Evolutionary conservation across 2,797 vertebrate species (phyloP), one percentile per base, ranked within the genome.

Genomic region (Protosalanx chinensis): DNA sequence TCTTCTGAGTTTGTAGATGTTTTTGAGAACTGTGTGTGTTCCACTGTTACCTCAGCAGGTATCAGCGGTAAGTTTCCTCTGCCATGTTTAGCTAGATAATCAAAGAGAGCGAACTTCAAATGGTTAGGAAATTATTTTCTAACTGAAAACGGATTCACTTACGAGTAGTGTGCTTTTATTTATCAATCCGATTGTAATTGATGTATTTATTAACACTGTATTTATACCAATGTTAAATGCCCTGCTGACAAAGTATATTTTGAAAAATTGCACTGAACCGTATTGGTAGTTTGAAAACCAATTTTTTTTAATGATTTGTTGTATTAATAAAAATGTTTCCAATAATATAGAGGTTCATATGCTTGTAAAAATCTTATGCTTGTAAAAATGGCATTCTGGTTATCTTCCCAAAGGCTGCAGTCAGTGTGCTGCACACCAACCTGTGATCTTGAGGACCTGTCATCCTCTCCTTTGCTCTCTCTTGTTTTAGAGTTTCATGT

Each of bases 281-380:
- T n/a, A 74, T 87, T 84, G 78, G 78, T 89, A 83, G 88, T 87
- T 91, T 91, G 77, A 86, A 85, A 69, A 29, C 20, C 73, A 79
- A 33, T 84, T 92, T 92, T 93, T n/a, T n/a, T 93, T 84, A 89
- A 92, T 90, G 90, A 87, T 88, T 88, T 89, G 88, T 91, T 89
- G 87, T 90, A 85, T 92, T 89, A 91, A 90, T 91, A 92, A 92
- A 92, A 68, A 30, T 86, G 85, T 82, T 41, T 83, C 86, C 1
- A 27, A 77, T 82, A 84, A 82, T 81, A 82, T 75, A 7, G 61
- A n/a, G 15, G 32, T 56, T 3, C 63, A 59, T 66, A 7, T 13
- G 0, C 8, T 57, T 49, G 2, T 27, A 6, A 1, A 1, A 27
- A 27, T 3, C 63, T 56, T 66, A 7, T 13, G 0, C 8, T 57